Percentiles rank a stretch among this genome's conserved stretches.
phyloP scores from a whole-genome alignment of 1,140 invertebrate genomes.

The Asobara japonica region DNA sequence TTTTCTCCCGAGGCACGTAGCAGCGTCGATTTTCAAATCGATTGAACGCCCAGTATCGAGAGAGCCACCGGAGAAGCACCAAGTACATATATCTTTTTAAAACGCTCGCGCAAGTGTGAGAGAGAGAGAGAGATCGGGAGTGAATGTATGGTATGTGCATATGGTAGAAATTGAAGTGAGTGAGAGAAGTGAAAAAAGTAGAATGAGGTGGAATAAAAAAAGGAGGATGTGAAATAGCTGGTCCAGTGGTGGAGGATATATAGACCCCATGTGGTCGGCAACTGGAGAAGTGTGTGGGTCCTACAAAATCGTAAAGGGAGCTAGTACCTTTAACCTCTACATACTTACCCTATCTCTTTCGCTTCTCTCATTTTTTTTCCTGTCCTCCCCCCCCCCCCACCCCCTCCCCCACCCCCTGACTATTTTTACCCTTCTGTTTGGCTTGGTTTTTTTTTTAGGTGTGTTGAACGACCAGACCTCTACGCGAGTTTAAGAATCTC shows the following conservation, averaged over 20 bases:
- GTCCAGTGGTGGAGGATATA: background rate
- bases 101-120: background rate
- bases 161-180: conserved; percentile 9
- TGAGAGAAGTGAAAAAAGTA: background rate
- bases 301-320: conserved; percentile 6
- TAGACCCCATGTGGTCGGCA: conserved; percentile 15
- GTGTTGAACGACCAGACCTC: conserved; percentile 1
- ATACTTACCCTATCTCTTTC: background rate
- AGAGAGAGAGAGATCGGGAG: background rate
- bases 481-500: conserved; percentile 16
- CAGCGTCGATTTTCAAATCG: conserved; percentile 18
- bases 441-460: background rate
- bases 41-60: conserved; percentile 6
- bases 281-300: background rate
- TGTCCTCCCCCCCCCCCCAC: too few species aligned
- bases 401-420: background rate
- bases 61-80: background rate
- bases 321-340: background rate
- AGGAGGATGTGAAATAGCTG: background rate
- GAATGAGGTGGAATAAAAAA: background rate
- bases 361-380: background rate
- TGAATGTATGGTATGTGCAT: background rate
- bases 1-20: conserved; percentile 12
- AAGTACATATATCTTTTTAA: conserved; percentile 12
- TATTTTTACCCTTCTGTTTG: background rate